Percentiles rank a stretch among this genome's conserved stretches.
These are phyloP conservation scores for Eristalis arbustorum DNA, from an alignment of 2,888 invertebrate genomes.

Conservation along the genomic window DNA sequence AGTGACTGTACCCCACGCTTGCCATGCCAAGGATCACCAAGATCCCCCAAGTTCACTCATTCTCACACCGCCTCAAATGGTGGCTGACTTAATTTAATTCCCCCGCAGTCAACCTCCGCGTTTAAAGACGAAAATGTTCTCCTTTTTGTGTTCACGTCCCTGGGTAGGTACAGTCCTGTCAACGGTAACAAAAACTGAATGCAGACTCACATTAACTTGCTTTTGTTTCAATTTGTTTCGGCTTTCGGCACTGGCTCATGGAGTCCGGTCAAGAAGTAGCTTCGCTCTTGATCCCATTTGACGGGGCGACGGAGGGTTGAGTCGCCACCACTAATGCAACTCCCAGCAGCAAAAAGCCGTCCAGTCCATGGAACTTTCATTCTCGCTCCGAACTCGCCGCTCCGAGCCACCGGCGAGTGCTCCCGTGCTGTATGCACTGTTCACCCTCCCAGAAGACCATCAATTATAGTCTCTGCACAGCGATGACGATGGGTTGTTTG, in stretches of 20 bases:
- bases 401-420: too few species aligned
- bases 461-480: conserved; percentile 56
- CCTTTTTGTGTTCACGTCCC: background rate
- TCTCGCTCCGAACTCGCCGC: conserved; percentile 48
- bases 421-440: background rate
- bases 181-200: background rate
- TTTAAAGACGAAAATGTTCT: background rate
- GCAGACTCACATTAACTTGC: background rate
- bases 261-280: background rate
- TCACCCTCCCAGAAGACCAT: conserved; percentile 61
- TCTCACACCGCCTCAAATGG: background rate
- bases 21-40: too few species aligned
- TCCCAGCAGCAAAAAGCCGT: conserved; percentile 28
- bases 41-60: too few species aligned
- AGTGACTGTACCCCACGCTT: too few species aligned
- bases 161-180: background rate
- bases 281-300: background rate
- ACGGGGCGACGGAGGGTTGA: background rate
- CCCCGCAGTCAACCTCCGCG: background rate
- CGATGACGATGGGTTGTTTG: conserved; percentile 67
- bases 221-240: conserved; percentile 1
- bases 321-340: conserved; percentile 20
- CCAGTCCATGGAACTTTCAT: conserved; percentile 62
- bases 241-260: conserved; percentile 29
- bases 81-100: too few species aligned